Conservation (phyloP, 2,797 vertebrate species). For the Lagorchestes hirsutus region DNA sequence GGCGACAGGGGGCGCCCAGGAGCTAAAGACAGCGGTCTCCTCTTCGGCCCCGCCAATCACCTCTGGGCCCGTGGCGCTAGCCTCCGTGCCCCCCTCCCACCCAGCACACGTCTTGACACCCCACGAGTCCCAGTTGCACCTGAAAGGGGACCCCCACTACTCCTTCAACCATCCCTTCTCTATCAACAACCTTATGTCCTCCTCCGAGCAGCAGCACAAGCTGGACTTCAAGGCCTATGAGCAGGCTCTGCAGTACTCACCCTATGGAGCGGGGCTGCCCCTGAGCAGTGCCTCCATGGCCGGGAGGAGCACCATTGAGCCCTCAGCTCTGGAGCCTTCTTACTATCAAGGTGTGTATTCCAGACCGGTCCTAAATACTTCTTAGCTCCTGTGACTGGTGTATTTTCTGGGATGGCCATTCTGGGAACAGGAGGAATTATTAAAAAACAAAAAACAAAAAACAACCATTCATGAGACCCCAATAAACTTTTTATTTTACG, state of each 20-base stretch:
- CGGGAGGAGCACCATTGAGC: constrained; percentile 91
- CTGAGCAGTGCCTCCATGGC: constrained; percentile 89
- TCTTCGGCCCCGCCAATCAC: constrained; percentile 86
- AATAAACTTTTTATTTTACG: constrained; percentile 73
- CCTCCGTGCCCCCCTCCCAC: constrained; percentile 86
- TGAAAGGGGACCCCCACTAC: constrained; percentile 97
- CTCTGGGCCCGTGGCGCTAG: constrained; percentile 86
- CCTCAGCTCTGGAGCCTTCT: constrained; percentile 94
- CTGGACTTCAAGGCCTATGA: constrained; percentile 99
- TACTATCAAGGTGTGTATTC: constrained; percentile 99
- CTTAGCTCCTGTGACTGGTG: constrained; percentile 87
- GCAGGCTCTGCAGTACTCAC: constrained; percentile 94
- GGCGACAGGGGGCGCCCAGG: constrained; percentile 84
- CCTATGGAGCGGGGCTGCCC: constrained; percentile 90
- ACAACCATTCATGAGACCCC: constrained; percentile 67
- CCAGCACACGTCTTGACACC: constrained; percentile 89
- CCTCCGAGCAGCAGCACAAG: constrained; percentile 98
- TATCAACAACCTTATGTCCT: constrained; percentile 99
- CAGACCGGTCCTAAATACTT: constrained; percentile 97
- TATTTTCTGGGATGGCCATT: constrained; percentile 71
- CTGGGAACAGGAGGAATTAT: constrained; percentile 63
- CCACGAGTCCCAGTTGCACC: constrained; percentile 94
- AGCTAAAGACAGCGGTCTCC: constrained; percentile 90
- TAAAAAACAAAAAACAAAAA: constrained; percentile 48
- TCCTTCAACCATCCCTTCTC: constrained; percentile 99